Percentiles rank a stretch among this genome's conserved stretches.
These are phyloP conservation scores for Sicus ferrugineus DNA, from an alignment of 2,888 invertebrate species.

Conservation along the genomic window DNA sequence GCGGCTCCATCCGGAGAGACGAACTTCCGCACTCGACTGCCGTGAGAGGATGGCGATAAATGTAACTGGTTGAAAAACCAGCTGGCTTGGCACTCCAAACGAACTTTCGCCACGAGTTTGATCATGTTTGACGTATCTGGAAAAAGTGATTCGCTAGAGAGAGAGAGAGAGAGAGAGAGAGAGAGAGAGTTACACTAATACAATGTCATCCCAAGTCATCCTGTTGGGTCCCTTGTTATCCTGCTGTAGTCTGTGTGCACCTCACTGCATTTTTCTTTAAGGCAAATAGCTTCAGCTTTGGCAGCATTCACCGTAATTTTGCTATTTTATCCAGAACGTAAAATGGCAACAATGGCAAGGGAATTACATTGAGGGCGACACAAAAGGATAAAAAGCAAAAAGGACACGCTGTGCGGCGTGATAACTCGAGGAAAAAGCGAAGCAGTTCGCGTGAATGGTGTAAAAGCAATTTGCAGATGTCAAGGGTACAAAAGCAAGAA, in stretches of 20 bases:
- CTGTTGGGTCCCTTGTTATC: too few relatives aligned
- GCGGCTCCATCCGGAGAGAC: background rate
- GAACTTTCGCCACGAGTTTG: slow-evolving; percentile 12
- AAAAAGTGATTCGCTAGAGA: background rate
- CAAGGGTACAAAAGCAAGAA: background rate
- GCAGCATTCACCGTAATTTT: slow-evolving; percentile 9
- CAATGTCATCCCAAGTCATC: too few relatives aligned
- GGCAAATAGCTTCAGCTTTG: background rate
- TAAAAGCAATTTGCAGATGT: background rate
- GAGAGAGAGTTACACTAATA: too few relatives aligned
- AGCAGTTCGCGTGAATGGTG: background rate
- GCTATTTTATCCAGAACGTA: slow-evolving; percentile 6
- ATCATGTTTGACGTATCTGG: slow-evolving; percentile 17
- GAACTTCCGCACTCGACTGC: background rate
- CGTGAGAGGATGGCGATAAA: background rate
- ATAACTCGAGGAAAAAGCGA: background rate
- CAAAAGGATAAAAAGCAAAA: background rate
- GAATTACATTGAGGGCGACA: background rate
- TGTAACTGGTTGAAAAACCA: background rate
- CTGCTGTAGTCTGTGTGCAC: too few relatives aligned
- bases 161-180: background rate
- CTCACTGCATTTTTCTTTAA: background rate
- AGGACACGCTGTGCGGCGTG: background rate
- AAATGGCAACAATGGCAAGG: slow-evolving; percentile 5
- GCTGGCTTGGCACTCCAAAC: background rate